Evolutionary conservation across 2,797 vertebrate genomes (phyloP), one percentile per base, ranked within the genome.

Genomic region (Phrynocephalus guinanensis): DNA sequence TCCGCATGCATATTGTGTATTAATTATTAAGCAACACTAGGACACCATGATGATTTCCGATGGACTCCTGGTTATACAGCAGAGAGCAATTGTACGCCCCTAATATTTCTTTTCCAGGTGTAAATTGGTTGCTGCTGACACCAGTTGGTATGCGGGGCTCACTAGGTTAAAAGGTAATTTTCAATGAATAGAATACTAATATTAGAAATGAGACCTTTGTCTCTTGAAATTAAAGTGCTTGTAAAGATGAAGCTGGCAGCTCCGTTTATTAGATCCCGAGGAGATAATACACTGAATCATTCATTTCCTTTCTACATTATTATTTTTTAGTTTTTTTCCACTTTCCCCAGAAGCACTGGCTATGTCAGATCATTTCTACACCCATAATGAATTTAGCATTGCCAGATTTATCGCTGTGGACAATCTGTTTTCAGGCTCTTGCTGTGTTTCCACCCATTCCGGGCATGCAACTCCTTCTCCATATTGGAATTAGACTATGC

Each of bases 211-310:
- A 95, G 92, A 93, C 93, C 91, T 94, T 95, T 94, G 92, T 94
- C 93, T 95, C 94, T 93, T 89, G 90, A 94, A 95, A 95, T 95
- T 94, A 94, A 96, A 95, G 93, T 88, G 89, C 94, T 94, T 93
- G 90, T 95, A 94, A 95, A 96, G 92, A 90, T 92, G 88, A 94
- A 92, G 90, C 93, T 92, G 84, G 91, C 86, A 91, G 92, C 87
- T 94, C 93, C 91, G 87, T 95, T 86, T 94, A 92, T 95, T 94
- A 87, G 90, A 94, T 92, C 93, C 93, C 80, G 88, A 95, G 89
- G 94, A 93, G 92, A 93, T 95, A 95, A 94, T 93, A 95, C 89
- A 94, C 90, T 94, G 93, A 95, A 94, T 94, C 93, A 94, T 94
- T 96, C 88, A 91, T 95, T 95, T 94, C 93, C 89, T 95, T 93